Conservation (phyloP, 1,140 invertebrate species). For the Triops cancriformis region DNA sequence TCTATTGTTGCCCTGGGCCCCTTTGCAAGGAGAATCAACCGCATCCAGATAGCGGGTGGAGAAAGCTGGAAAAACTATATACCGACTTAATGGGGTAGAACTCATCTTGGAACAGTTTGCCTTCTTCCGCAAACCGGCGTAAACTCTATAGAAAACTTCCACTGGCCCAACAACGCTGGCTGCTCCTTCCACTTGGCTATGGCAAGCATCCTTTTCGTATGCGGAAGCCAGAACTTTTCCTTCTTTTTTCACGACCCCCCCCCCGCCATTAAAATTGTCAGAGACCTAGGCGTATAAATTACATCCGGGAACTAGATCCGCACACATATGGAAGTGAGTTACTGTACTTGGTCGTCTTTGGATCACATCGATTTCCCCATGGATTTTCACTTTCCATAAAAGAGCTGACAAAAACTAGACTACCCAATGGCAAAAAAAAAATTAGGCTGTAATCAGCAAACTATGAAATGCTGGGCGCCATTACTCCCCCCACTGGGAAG, state of each 20-base stretch:
- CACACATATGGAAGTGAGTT: slow-evolving; percentile 10
- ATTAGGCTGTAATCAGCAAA: not conserved
- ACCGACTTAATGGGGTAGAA: not conserved
- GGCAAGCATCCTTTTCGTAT: not conserved
- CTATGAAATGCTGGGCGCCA: not conserved
- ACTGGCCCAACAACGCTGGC: not conserved
- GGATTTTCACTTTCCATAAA: slow-evolving; percentile 2
- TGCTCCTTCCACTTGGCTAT: not conserved
- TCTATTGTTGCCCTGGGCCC: not conserved
- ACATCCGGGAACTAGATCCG: slow-evolving; percentile 5
- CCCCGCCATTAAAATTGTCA: not conserved
- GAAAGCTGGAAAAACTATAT: slow-evolving; percentile 7
- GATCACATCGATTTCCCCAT: not conserved
- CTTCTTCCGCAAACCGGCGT: slow-evolving; percentile 2
- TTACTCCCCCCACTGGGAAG: not conserved
- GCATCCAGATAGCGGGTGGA: not conserved
- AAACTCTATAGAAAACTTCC: not conserved
- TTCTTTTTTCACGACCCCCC: not conserved
- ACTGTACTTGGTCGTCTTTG: not conserved
- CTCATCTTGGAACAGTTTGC: not conserved
- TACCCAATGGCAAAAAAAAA: not conserved
- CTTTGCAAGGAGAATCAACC: not conserved
- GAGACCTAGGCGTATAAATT: not conserved
- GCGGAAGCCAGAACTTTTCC: not conserved
- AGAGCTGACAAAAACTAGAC: not conserved